Conservation (phyloP, 2,888 invertebrate species). For the Hylaea fasciaria region DNA sequence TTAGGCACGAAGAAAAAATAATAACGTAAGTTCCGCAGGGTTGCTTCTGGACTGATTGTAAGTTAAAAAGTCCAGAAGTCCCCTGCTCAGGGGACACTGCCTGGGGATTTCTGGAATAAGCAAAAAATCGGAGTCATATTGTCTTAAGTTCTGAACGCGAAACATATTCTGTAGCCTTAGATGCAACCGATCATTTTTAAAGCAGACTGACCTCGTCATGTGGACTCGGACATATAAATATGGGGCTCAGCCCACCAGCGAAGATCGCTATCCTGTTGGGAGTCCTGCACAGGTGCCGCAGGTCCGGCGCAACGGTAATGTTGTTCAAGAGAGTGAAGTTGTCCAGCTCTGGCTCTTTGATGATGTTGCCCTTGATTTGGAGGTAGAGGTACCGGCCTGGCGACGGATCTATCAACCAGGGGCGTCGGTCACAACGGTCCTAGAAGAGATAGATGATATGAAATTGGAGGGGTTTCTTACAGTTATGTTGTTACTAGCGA, state of each 20-base stretch:
- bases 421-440: slow-evolving; percentile 92
- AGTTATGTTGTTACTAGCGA: too few species aligned
- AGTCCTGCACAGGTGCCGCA: slow-evolving; percentile 88
- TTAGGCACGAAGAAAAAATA: too few species aligned
- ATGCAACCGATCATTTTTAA: too few species aligned
- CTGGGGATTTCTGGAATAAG: too few species aligned
- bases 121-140: too few species aligned
- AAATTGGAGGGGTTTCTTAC: background rate
- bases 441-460: slow-evolving; percentile 67
- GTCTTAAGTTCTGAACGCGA: too few species aligned
- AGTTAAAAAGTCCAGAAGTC: too few species aligned
- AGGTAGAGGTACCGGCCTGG: slow-evolving; percentile 91
- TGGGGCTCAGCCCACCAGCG: slow-evolving; percentile 87
- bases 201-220: slow-evolving; percentile 55
- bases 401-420: slow-evolving; percentile 92
- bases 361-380: slow-evolving; percentile 88
- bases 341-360: slow-evolving; percentile 77
- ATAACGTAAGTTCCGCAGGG: too few species aligned
- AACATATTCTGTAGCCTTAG: too few species aligned
- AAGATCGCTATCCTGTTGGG: slow-evolving; percentile 92
- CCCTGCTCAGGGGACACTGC: too few species aligned
- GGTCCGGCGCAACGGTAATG: slow-evolving; percentile 84
- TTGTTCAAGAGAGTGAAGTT: slow-evolving; percentile 83
- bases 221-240: slow-evolving; percentile 85
- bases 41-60: too few species aligned